phyloP scores from a whole-genome alignment of 2,113 vertebrate species.

The Menura novaehollandiae region DNA sequence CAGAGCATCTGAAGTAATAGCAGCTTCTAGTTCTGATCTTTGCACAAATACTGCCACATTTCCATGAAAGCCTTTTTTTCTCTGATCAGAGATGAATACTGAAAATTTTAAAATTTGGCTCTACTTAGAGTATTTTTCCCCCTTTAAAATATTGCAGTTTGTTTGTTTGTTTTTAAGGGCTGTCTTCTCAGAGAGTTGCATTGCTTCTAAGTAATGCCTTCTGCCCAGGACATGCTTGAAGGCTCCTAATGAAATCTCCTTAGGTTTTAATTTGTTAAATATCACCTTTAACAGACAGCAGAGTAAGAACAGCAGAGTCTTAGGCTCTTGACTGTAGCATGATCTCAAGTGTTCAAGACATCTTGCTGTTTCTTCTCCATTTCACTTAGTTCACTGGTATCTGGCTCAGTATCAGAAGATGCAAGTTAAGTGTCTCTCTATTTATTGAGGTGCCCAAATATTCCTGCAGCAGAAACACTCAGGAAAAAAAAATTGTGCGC shows the following conservation, averaged over 20 bases:
- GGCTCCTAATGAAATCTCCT: neutral
- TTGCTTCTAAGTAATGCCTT: neutral
- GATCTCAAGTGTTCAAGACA: neutral
- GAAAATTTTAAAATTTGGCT: neutral
- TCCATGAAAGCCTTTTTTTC: neutral
- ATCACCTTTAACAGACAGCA: neutral
- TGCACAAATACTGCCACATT: neutral
- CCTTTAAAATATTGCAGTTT: neutral
- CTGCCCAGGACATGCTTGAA: neutral
- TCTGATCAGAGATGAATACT: neutral
- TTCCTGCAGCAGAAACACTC: neutral
- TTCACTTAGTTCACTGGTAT: neutral
- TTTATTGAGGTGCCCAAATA: neutral
- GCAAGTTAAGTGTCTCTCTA: fast-evolving
- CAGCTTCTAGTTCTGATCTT: neutral
- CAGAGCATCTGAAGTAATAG: neutral
- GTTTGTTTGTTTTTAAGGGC: neutral
- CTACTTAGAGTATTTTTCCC: neutral
- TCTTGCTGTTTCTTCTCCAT: neutral
- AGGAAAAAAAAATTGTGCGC: no score
- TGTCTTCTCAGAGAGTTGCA: neutral
- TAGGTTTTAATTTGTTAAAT: neutral
- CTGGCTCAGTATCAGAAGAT: neutral
- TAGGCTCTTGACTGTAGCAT: neutral
- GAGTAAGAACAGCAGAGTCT: neutral